Conservation (phyloP, 2,113 vertebrate species). For the Bambusicola thoracicus region DNA sequence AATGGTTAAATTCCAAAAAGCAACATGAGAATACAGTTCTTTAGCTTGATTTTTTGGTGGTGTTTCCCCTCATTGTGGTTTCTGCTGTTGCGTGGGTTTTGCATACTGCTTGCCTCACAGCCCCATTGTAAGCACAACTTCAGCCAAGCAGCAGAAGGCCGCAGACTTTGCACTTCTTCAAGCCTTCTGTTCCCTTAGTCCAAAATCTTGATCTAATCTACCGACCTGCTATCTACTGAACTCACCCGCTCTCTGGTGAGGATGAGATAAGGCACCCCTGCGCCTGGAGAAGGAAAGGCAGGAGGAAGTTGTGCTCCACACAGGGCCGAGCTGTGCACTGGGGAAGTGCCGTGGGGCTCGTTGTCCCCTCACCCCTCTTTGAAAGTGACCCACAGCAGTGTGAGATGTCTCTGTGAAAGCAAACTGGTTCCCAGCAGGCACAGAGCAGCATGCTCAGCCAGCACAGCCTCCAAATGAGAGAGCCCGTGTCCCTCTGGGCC, state of each 20-base stretch:
- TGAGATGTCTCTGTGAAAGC: neutral
- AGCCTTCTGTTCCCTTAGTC: neutral
- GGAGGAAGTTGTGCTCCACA: neutral
- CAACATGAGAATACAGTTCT: neutral
- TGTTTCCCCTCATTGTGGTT: neutral
- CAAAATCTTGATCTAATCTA: slow-evolving; percentile 21
- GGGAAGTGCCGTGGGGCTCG: neutral
- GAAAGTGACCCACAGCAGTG: rapidly evolving
- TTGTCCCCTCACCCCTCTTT: neutral
- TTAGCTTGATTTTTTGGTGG: neutral
- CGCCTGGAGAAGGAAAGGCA: neutral
- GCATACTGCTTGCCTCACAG: slow-evolving; percentile 12
- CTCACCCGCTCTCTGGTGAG: neutral
- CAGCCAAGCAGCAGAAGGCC: neutral
- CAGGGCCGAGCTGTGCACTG: neutral
- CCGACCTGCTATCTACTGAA: neutral
- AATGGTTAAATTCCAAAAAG: neutral
- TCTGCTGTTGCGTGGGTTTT: neutral
- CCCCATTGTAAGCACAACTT: neutral
- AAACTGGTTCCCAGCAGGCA: neutral
- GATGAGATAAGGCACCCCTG: neutral
- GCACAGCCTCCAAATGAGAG: neutral
- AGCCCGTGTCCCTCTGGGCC: too few relatives aligned
- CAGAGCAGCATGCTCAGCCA: neutral
- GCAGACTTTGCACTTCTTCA: slow-evolving; percentile 24